These are phyloP conservation scores for Paelopatides confundens DNA, from an alignment of 53 echinoderm and acorn worm species.

Conservation along the genomic window DNA sequence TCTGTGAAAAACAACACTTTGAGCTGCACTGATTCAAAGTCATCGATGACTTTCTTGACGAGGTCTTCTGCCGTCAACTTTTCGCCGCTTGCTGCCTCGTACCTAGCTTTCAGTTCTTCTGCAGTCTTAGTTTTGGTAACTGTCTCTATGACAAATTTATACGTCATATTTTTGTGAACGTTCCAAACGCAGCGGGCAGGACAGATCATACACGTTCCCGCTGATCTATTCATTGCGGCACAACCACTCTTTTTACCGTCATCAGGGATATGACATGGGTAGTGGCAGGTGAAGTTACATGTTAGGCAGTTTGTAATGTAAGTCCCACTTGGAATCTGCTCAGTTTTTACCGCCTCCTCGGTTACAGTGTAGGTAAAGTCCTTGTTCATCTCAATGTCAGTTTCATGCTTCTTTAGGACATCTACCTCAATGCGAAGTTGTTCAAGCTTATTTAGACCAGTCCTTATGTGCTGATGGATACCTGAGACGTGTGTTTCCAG, in stretches of 20 bases:
- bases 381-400: slow-evolving; percentile 60
- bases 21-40: slow-evolving; percentile 12
- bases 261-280: slow-evolving; percentile 30
- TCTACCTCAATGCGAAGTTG: slow-evolving; percentile 48
- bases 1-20: slow-evolving; percentile 27
- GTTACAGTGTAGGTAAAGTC: slow-evolving; percentile 53
- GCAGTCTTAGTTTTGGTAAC: slow-evolving; percentile 12
- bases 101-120: slow-evolving; percentile 41
- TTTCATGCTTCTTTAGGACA: slow-evolving; percentile 51
- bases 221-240: slow-evolving; percentile 1
- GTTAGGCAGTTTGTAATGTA: slow-evolving; percentile 56
- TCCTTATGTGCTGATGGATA: slow-evolving; percentile 60
- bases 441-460: slow-evolving; percentile 50
- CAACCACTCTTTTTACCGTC: slow-evolving; percentile 36
- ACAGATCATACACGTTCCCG: slow-evolving; percentile 3
- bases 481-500: slow-evolving; percentile 61
- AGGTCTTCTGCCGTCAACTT: slow-evolving; percentile 57
- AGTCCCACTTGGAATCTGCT: neutral
- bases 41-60: slow-evolving; percentile 38
- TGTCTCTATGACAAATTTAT: slow-evolving; percentile 44
- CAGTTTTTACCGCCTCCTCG: slow-evolving; percentile 26
- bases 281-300: slow-evolving; percentile 65
- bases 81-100: slow-evolving; percentile 44
- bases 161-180: slow-evolving; percentile 60
- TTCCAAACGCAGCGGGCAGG: slow-evolving; percentile 42